phyloP scores from a whole-genome alignment of 2,113 vertebrate genomes.

The Mobula hypostoma region DNA sequence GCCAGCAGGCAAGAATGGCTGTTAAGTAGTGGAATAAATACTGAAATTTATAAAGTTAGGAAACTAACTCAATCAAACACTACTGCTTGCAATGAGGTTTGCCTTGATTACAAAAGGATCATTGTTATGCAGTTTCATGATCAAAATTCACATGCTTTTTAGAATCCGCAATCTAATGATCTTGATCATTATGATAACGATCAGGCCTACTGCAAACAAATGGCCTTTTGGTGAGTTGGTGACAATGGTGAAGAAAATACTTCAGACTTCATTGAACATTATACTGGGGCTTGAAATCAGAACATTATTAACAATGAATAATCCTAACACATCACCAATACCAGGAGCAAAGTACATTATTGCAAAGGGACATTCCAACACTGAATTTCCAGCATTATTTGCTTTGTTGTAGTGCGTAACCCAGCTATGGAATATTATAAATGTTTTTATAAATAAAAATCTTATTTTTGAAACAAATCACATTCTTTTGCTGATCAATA shows the following conservation, averaged over 20 bases:
- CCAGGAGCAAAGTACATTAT: neutral
- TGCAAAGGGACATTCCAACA: neutral
- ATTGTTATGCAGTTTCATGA: neutral
- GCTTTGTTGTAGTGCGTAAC: neutral
- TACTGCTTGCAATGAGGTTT: neutral
- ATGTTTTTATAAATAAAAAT: slow-evolving; percentile 14
- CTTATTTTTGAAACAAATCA: neutral
- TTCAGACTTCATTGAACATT: neutral
- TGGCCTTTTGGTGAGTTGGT: neutral
- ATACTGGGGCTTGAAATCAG: neutral
- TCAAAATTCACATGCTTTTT: neutral
- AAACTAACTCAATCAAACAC: neutral
- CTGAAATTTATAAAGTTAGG: too few relatives aligned
- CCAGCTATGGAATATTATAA: neutral
- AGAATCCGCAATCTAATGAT: neutral
- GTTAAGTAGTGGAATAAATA: neutral
- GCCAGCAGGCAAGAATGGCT: too few relatives aligned
- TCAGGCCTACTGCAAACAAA: neutral
- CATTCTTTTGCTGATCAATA: neutral
- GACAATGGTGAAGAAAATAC: neutral
- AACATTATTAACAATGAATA: neutral
- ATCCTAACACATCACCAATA: neutral
- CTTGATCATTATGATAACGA: neutral
- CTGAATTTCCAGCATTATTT: neutral
- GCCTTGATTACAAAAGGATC: neutral